A percentile compares a stretch with the other conserved stretches of the same genome.
Conservation (phyloP, 2,888 invertebrate genomes). For the Drosophila paracracens region DNA sequence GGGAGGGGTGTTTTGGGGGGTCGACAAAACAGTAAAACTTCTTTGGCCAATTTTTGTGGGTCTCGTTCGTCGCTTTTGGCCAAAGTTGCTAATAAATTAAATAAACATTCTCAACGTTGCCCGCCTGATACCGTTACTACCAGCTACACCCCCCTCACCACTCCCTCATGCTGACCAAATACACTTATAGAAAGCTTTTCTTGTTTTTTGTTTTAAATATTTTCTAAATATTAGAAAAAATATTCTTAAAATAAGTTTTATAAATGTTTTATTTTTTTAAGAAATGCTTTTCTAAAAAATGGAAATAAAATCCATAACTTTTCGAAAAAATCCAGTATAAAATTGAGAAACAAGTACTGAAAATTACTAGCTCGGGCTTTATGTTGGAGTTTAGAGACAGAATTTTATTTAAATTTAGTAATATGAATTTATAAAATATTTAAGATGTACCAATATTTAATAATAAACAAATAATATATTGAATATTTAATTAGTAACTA, state of each 20-base stretch:
- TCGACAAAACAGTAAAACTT: slow-evolving; percentile 41
- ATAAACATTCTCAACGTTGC: slow-evolving; percentile 53
- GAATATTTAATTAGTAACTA: too few species aligned
- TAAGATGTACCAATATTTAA: too few species aligned
- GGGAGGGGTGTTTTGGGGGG: background rate
- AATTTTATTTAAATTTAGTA: too few species aligned
- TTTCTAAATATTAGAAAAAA: background rate
- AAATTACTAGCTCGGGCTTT: too few species aligned
- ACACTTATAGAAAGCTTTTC: slow-evolving; percentile 7
- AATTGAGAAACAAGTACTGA: too few species aligned
- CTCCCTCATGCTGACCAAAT: slow-evolving; percentile 12
- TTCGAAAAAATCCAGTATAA: too few species aligned
- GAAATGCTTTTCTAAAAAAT: too few species aligned
- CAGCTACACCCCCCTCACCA: background rate
- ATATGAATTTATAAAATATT: too few species aligned
- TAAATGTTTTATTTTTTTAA: background rate
- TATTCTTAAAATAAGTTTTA: background rate
- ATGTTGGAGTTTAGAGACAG: too few species aligned
- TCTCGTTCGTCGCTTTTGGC: slow-evolving; percentile 36
- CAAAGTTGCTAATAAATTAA: slow-evolving; percentile 71
- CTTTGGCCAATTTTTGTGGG: slow-evolving; percentile 51
- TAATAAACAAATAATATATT: too few species aligned
- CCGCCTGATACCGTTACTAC: background rate
- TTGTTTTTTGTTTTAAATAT: background rate
- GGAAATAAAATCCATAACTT: too few species aligned